phyloP scores from a whole-genome alignment of 2,113 vertebrate genomes.

The Petrocephalus microphthalmus region DNA sequence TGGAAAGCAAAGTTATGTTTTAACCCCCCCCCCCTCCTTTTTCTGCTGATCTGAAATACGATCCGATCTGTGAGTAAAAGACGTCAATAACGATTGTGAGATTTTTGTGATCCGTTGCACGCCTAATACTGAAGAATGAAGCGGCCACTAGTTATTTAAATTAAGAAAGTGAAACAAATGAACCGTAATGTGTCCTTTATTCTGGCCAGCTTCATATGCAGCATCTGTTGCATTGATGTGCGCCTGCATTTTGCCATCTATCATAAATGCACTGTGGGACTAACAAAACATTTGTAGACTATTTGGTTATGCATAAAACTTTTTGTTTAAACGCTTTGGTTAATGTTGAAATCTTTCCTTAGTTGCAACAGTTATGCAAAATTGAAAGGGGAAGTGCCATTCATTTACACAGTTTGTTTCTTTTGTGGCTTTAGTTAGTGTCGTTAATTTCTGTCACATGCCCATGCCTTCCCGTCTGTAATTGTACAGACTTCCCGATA shows the following conservation, averaged over 20 bases:
- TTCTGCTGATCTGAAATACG: neutral
- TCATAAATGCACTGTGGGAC: neutral
- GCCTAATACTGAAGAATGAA: neutral
- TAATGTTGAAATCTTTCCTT: neutral
- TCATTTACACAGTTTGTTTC: neutral
- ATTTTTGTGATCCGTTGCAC: neutral
- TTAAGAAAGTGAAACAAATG: neutral
- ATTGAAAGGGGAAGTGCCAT: neutral
- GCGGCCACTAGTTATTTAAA: neutral
- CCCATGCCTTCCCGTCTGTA: neutral
- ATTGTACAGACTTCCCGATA: neutral
- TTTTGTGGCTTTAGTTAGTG: neutral
- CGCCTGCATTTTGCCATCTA: neutral
- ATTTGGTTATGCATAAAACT: neutral
- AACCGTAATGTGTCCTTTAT: neutral
- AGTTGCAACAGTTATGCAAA: neutral
- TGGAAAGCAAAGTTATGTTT: neutral
- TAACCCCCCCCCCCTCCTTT: neutral
- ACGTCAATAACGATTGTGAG: neutral
- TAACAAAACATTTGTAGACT: neutral
- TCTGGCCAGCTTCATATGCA: neutral
- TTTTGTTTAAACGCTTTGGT: neutral
- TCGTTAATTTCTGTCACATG: neutral
- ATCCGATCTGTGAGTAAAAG: neutral
- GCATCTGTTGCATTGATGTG: neutral